Percentiles rank a stretch among this genome's conserved stretches.
phyloP scores from a whole-genome alignment of 2,113 vertebrate genomes.

The Apaloderma vittatum region DNA sequence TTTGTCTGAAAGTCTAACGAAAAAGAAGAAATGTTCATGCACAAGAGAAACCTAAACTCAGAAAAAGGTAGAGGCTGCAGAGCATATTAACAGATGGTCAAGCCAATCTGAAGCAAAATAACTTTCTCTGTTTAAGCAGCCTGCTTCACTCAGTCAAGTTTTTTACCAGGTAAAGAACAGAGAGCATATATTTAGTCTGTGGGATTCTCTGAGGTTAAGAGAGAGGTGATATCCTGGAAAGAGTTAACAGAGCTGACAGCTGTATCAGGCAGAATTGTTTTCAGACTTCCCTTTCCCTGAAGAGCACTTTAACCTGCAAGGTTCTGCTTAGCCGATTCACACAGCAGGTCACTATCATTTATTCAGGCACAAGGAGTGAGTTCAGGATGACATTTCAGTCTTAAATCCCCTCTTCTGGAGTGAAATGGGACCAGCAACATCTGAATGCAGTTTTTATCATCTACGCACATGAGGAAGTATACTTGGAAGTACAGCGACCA shows the following conservation, averaged over 20 bases:
- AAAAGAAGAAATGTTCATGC: background rate
- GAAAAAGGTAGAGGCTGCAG: background rate
- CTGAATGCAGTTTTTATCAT: slow-evolving; percentile 65
- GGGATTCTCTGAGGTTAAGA: background rate
- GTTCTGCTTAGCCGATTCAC: slow-evolving; percentile 51
- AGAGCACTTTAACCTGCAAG: slow-evolving; percentile 58
- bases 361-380: slow-evolving; percentile 23
- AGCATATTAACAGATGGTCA: background rate
- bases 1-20: background rate
- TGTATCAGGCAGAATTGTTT: slow-evolving; percentile 59
- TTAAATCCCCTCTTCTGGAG: slow-evolving; percentile 31
- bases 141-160: background rate
- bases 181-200: background rate
- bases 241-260: slow-evolving; percentile 58
- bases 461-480: slow-evolving; percentile 48
- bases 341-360: slow-evolving; percentile 59
- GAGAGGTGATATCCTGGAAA: background rate
- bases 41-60: background rate
- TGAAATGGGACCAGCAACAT: slow-evolving; percentile 38
- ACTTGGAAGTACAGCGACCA: slow-evolving; percentile 54
- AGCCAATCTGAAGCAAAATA: background rate
- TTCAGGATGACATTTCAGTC: slow-evolving; percentile 56
- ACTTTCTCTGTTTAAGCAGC: background rate
- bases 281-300: slow-evolving; percentile 39
- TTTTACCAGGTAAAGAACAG: background rate